Percentiles rank a stretch among this genome's conserved stretches.
Evolutionary conservation across 1,140 invertebrate genomes (phyloP).

Genomic region (Sipha flava): DNA sequence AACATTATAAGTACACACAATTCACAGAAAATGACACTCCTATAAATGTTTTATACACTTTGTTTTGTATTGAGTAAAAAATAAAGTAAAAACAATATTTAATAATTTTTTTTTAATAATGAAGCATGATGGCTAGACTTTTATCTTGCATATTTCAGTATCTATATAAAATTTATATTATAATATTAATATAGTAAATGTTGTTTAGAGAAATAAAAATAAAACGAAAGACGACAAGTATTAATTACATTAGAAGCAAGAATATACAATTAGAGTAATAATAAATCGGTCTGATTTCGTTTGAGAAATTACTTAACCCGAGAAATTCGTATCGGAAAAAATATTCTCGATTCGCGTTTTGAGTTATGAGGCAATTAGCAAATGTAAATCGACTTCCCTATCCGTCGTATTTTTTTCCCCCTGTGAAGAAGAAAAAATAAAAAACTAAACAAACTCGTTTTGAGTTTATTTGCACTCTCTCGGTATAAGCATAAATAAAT

Average conservation of each 20-base stretch:
- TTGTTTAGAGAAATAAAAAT: neutral
- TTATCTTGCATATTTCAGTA: no score
- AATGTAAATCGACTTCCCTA: neutral
- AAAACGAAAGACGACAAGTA: neutral
- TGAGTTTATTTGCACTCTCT: neutral
- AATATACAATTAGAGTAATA: neutral
- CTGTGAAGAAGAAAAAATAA: neutral
- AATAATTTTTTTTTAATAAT: no score
- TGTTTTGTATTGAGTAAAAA: no score
- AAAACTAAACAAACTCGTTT: neutral
- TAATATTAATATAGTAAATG: neutral
- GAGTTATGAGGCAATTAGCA: slow-evolving; percentile 31
- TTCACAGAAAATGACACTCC: no score
- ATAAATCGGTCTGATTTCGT: neutral
- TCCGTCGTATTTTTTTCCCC: neutral
- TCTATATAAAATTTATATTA: no score
- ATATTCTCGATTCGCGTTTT: neutral
- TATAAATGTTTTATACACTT: no score
- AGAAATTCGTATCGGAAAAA: neutral
- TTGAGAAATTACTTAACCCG: neutral
- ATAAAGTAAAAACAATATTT: no score
- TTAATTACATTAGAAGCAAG: neutral
- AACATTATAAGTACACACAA: no score
- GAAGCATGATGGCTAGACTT: no score
- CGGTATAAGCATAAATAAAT: no score